Percentiles rank a stretch among this genome's conserved stretches.
Conservation (phyloP, 1,140 invertebrate species). For the Drosophila aff. region DNA sequence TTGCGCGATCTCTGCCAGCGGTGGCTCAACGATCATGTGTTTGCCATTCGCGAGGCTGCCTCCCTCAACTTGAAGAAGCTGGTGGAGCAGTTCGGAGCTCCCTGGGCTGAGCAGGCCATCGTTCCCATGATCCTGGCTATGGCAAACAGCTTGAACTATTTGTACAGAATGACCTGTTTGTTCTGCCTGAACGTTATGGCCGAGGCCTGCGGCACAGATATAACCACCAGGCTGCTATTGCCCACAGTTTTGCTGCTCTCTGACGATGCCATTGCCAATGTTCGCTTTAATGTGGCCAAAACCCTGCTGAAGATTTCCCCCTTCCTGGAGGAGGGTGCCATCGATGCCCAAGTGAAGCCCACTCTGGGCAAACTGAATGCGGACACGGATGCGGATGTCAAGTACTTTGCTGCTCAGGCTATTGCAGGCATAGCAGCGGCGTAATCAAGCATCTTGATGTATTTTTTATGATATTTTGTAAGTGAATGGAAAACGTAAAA, state of each 20-base stretch:
- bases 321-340: constrained; percentile 92
- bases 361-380: constrained; percentile 96
- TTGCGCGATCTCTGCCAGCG: constrained; percentile 98
- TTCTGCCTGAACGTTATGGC: constrained; percentile 99
- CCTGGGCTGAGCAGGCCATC: constrained; percentile 98
- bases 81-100: constrained; percentile 98
- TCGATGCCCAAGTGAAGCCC: constrained; percentile 97
- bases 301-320: constrained; percentile 98
- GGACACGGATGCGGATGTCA: constrained; percentile 98
- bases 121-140: constrained; percentile 98
- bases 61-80: constrained; percentile 98
- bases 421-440: constrained; percentile 91
- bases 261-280: constrained; percentile 98
- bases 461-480: neutral
- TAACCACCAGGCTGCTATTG: constrained; percentile 95
- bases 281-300: constrained; percentile 99
- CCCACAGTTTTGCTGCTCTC: constrained; percentile 98
- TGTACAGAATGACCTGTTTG: constrained; percentile 98
- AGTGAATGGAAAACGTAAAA: neutral
- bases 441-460: neutral
- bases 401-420: constrained; percentile 99
- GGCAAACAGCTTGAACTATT: constrained; percentile 97
- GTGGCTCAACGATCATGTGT: constrained; percentile 99
- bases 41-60: constrained; percentile 99
- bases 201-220: constrained; percentile 97